These are phyloP conservation scores for Anhinga anhinga DNA, from an alignment of 2,113 vertebrate species.

Conservation along the genomic window DNA sequence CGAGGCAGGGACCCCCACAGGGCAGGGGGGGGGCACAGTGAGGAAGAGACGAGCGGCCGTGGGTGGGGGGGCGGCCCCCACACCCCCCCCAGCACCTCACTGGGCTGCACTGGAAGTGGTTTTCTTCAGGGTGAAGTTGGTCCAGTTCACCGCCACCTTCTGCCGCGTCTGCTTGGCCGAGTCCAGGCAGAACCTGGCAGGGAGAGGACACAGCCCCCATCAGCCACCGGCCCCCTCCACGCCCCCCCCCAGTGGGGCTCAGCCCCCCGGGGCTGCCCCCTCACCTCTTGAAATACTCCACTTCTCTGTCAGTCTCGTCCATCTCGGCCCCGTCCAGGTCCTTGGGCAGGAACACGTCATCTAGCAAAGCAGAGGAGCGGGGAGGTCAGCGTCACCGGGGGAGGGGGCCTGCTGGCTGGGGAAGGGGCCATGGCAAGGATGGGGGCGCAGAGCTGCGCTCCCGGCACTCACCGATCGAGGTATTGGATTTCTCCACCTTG, in stretches of 20 bases:
- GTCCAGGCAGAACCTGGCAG: constrained; percentile 93
- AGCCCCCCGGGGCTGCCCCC: rapidly evolving
- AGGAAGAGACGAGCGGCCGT: constrained; percentile 38
- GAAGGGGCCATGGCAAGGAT: rapidly evolving
- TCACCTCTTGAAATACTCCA: constrained; percentile 98
- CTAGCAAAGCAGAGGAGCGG: constrained; percentile 70
- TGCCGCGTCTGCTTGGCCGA: constrained; percentile 98
- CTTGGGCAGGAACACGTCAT: constrained; percentile 98
- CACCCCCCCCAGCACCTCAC: constrained; percentile 73
- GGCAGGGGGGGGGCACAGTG: constrained; percentile 24
- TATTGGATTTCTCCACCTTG: constrained; percentile 88
- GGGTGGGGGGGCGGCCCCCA: not conserved
- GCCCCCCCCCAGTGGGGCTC: no score
- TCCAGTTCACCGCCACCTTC: constrained; percentile 98
- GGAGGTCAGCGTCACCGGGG: rapidly evolving
- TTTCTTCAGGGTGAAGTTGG: constrained; percentile 99
- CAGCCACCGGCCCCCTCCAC: not conserved
- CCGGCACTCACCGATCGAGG: constrained; percentile 82
- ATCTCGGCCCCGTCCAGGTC: constrained; percentile 92
- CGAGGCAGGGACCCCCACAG: not conserved
- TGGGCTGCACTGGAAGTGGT: constrained; percentile 93
- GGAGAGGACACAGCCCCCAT: not conserved
- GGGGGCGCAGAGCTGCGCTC: rapidly evolving
- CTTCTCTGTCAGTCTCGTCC: constrained; percentile 97
- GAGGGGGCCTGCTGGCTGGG: not conserved